A percentile compares a stretch with the other conserved stretches of the same genome.
These are phyloP conservation scores for Crypturellus tataupa DNA, from an alignment of 2,797 vertebrate species.

Conservation along the genomic window DNA sequence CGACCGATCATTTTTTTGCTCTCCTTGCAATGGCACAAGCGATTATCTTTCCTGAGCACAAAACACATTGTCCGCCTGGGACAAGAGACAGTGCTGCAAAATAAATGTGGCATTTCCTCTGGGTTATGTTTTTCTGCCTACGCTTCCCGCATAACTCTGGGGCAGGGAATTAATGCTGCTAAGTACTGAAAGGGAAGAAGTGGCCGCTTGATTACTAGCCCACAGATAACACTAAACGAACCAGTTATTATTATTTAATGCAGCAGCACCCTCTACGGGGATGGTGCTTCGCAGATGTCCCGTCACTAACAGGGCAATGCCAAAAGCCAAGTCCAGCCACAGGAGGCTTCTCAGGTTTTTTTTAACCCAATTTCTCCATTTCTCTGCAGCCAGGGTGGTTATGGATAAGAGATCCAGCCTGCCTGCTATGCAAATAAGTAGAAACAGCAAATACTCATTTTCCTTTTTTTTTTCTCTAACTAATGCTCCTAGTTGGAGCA, in stretches of 20 bases:
- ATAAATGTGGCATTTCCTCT: background rate
- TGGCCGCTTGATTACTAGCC: background rate
- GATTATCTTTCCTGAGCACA: background rate
- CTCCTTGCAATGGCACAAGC: background rate
- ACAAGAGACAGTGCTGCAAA: background rate
- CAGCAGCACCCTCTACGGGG: background rate
- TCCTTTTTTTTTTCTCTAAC: rapidly evolving
- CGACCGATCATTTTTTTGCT: background rate
- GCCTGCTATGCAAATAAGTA: no score
- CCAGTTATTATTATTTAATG: background rate
- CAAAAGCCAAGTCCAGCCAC: background rate
- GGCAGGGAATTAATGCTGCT: background rate
- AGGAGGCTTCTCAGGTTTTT: background rate
- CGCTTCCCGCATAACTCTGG: background rate
- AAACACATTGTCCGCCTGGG: background rate
- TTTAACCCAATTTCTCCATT: background rate
- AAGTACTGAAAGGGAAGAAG: background rate
- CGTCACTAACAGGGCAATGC: background rate
- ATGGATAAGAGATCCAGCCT: background rate
- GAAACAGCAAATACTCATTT: background rate
- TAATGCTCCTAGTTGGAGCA: background rate
- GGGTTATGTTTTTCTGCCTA: background rate
- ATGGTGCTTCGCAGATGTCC: background rate
- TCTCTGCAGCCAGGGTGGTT: background rate
- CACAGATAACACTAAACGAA: background rate